phyloP scores from a whole-genome alignment of 2,888 invertebrate species.

The Paralinhomoeus sp. region DNA sequence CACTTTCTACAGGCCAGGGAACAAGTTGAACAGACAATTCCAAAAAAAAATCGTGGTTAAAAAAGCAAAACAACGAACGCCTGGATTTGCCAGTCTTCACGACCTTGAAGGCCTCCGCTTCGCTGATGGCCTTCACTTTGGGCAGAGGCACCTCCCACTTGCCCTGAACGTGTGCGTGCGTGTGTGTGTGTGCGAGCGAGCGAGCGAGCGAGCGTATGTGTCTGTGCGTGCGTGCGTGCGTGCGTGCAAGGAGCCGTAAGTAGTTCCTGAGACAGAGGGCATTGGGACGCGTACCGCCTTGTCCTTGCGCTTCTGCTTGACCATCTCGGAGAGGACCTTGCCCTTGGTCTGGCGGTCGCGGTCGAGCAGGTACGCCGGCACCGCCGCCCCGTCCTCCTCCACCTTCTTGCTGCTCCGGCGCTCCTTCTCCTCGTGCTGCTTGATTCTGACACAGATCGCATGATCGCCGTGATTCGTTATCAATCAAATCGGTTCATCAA shows the following conservation, averaged over 20 bases:
- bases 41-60: background rate
- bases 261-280: background rate
- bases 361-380: conserved; percentile 89
- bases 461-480: no score
- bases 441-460: no score
- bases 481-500: no score
- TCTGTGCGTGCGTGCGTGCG: no score
- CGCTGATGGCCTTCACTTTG: conserved; percentile 84
- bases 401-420: conserved; percentile 43
- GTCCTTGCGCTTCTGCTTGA: conserved; percentile 96
- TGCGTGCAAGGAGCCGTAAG: no score
- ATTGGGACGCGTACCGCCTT: conserved; percentile 42
- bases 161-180: no score
- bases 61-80: conserved; percentile 27
- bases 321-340: conserved; percentile 91
- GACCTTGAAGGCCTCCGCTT: conserved; percentile 85
- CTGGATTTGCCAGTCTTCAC: conserved; percentile 69
- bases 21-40: background rate
- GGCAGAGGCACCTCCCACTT: conserved; percentile 99
- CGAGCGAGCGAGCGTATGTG: no score
- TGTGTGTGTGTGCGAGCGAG: no score
- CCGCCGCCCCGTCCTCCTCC: conserved; percentile 66
- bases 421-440: conserved; percentile 82
- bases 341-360: conserved; percentile 77
- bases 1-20: background rate